Evolutionary conservation across 2,888 invertebrate species (phyloP).

Genomic region (Dusona sp.): DNA sequence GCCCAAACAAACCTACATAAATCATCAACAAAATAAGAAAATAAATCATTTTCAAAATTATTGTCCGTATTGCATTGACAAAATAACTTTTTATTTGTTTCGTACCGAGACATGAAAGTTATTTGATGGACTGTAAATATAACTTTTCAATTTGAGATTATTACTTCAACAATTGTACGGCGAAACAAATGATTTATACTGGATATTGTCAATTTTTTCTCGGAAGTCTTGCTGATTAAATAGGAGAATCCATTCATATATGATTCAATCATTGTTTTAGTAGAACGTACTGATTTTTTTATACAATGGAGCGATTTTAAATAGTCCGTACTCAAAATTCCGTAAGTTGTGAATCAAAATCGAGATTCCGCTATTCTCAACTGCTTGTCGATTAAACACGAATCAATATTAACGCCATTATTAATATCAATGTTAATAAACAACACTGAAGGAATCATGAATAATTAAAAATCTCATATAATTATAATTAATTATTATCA

Average conservation of each 20-base stretch:
- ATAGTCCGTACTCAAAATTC: neutral
- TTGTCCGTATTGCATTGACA: neutral
- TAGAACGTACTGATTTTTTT: constrained; percentile 39
- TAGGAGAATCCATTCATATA: neutral
- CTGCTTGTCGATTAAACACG: neutral
- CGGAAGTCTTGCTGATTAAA: neutral
- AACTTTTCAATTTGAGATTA: neutral
- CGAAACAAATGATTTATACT: neutral
- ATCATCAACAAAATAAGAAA: neutral
- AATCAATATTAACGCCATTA: neutral
- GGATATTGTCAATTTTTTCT: neutral
- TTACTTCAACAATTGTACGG: neutral
- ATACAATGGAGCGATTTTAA: constrained; percentile 1
- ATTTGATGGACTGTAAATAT: neutral
- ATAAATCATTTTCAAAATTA: neutral
- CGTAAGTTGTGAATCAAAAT: neutral
- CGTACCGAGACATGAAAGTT: neutral
- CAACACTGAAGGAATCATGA: neutral
- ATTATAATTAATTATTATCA: neutral
- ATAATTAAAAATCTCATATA: neutral
- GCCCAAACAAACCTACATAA: neutral
- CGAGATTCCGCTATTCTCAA: neutral
- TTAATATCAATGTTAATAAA: neutral
- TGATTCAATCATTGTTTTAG: neutral
- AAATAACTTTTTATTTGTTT: neutral